These are phyloP conservation scores for Tenthredo notha DNA, from an alignment of 2,888 invertebrate species.

Conservation along the genomic window DNA sequence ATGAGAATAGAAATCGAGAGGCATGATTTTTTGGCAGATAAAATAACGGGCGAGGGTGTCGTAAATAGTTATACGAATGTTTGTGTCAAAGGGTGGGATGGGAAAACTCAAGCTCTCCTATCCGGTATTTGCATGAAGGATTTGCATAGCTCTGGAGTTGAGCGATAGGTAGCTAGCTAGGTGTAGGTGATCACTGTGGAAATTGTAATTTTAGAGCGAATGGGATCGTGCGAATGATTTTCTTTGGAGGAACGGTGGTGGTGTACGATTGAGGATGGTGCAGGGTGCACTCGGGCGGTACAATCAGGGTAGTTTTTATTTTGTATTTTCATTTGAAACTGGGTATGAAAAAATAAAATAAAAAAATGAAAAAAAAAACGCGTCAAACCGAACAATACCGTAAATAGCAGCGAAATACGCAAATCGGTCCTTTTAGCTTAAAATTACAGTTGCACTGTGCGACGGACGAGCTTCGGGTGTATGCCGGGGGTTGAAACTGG, in stretches of 20 bases:
- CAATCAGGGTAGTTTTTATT: slow-evolving; percentile 37
- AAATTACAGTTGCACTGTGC: slow-evolving; percentile 71
- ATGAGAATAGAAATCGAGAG: not conserved
- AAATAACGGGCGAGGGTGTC: not conserved
- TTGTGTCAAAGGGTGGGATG: slow-evolving; percentile 10
- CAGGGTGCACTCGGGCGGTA: not conserved
- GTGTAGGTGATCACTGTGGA: slow-evolving; percentile 14
- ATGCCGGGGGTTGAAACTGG: slow-evolving; percentile 59
- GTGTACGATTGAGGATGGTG: not conserved
- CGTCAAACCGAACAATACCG: slow-evolving; percentile 56
- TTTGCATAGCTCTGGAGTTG: slow-evolving; percentile 9
- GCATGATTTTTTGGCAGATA: not conserved
- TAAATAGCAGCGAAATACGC: slow-evolving; percentile 60
- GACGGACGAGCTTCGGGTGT: slow-evolving; percentile 57
- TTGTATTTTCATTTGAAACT: slow-evolving; percentile 26
- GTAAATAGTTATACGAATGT: not conserved
- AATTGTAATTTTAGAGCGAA: slow-evolving; percentile 1
- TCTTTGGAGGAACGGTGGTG: not conserved
- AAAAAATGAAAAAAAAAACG: not conserved
- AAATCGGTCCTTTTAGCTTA: slow-evolving; percentile 74
- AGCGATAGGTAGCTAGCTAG: not conserved
- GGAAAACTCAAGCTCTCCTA: not conserved
- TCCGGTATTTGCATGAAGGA: not conserved
- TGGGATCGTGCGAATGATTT: slow-evolving; percentile 19
- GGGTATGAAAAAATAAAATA: not conserved